Conservation (phyloP, 2,113 vertebrate species). For the Manacus vitellinus region DNA sequence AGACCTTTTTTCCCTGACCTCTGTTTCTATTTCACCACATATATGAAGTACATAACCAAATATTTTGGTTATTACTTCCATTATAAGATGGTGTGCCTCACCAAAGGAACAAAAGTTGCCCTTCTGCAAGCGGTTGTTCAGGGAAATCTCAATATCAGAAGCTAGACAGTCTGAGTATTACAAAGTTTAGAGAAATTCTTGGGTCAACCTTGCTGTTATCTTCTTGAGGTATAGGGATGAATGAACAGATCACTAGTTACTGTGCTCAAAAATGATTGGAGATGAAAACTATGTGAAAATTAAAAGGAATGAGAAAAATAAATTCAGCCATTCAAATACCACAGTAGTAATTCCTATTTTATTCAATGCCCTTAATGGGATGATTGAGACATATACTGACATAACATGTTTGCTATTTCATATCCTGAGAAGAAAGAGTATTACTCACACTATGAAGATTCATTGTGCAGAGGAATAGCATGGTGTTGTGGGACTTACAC, state of each 20-base stretch:
- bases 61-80: background rate
- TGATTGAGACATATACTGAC: background rate
- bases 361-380: background rate
- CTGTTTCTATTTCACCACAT: background rate
- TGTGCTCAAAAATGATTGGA: background rate
- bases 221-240: background rate
- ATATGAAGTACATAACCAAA: background rate
- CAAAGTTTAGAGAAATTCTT: background rate
- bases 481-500: background rate
- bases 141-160: background rate
- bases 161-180: background rate
- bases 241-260: background rate
- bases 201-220: background rate
- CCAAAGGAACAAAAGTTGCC: background rate
- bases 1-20: background rate
- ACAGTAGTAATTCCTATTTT: background rate
- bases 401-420: background rate
- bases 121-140: background rate
- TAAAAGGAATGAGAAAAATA: background rate
- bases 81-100: background rate
- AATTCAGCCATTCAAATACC: background rate
- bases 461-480: background rate
- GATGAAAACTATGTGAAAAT: background rate
- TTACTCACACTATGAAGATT: background rate
- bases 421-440: background rate